Conservation (phyloP, 1,140 invertebrate genomes). For the Ganaspis sp. region DNA sequence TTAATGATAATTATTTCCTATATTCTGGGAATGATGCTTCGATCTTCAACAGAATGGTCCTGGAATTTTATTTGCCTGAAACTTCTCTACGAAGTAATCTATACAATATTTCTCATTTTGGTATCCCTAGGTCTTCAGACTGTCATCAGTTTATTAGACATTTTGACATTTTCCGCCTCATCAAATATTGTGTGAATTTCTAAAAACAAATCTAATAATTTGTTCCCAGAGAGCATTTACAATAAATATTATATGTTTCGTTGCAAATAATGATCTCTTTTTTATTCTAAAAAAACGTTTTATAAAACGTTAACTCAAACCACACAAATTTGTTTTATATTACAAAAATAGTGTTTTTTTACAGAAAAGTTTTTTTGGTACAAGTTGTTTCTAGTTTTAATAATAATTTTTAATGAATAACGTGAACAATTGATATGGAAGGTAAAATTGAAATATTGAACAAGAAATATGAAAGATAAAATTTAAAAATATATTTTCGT, state of each 20-base stretch:
- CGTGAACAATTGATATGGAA: too few species aligned
- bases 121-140: neutral
- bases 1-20: constrained; percentile 5
- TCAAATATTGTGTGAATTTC: neutral
- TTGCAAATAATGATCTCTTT: neutral
- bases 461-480: neutral
- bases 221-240: neutral
- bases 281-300: neutral
- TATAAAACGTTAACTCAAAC: too few species aligned
- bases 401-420: too few species aligned
- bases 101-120: neutral
- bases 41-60: neutral
- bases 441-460: neutral
- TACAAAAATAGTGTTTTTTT: neutral
- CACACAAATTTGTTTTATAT: too few species aligned
- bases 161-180: neutral
- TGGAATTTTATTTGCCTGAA: neutral
- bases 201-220: neutral
- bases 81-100: neutral
- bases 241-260: neutral
- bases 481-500: constrained; percentile 30
- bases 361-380: too few species aligned
- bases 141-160: neutral
- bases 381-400: too few species aligned
- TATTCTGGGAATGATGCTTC: constrained; percentile 2